A percentile compares a stretch with the other conserved stretches of the same genome.
phyloP scores from a whole-genome alignment of 2,797 vertebrate genomes.

The Acipenser transmontanus region DNA sequence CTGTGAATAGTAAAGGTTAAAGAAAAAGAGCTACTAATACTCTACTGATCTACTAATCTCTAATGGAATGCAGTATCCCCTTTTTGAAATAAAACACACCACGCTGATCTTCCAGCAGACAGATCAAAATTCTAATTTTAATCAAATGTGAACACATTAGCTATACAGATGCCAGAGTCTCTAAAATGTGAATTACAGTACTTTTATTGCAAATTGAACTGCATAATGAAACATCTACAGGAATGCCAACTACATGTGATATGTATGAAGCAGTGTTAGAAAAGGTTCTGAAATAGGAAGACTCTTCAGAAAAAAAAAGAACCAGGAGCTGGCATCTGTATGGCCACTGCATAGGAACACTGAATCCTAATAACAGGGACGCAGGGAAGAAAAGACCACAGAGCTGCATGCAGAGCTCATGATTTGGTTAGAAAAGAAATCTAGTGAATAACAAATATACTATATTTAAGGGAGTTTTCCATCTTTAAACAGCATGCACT shows the following conservation, averaged over 20 bases:
- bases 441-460: slow-evolving; percentile 36
- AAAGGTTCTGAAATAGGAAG: too few species aligned
- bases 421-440: slow-evolving; percentile 40
- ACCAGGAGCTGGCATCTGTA: slow-evolving; percentile 28
- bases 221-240: too few species aligned
- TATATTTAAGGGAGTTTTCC: slow-evolving; percentile 29
- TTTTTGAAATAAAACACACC: too few species aligned
- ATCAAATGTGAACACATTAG: too few species aligned
- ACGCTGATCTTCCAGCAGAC: too few species aligned
- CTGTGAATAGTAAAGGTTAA: neutral
- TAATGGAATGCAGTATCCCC: neutral
- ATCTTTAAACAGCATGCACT: slow-evolving; percentile 54
- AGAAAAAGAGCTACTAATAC: slow-evolving; percentile 1
- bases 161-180: too few species aligned
- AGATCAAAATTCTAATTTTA: too few species aligned
- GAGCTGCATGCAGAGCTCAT: slow-evolving; percentile 61
- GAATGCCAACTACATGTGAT: too few species aligned
- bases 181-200: too few species aligned
- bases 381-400: slow-evolving; percentile 25
- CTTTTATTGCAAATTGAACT: too few species aligned
- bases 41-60: neutral
- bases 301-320: slow-evolving; percentile 1
- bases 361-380: neutral
- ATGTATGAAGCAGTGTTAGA: too few species aligned
- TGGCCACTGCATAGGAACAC: slow-evolving; percentile 22